A percentile compares a stretch with the other conserved stretches of the same genome.
These are phyloP conservation scores for Cosmorhoe ocellata DNA, from an alignment of 2,888 invertebrate genomes.

Conservation along the genomic window DNA sequence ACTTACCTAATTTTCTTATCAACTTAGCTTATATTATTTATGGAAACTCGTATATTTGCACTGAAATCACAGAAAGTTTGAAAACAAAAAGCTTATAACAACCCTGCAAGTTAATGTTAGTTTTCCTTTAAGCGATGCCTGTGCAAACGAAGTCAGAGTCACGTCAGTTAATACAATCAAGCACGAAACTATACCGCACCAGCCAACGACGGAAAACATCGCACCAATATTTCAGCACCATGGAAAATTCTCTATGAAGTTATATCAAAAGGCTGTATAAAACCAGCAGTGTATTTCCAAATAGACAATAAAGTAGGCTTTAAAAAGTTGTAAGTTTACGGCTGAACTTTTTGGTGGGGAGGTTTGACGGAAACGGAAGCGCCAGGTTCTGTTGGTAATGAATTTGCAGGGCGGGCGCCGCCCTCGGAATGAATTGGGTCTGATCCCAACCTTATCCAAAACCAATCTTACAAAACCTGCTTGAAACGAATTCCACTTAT, in stretches of 20 bases:
- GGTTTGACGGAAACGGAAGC: conserved; percentile 72
- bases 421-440: conserved; percentile 50
- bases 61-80: conserved; percentile 21
- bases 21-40: conserved; percentile 1
- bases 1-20: conserved; percentile 2
- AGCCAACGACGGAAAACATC: conserved; percentile 6
- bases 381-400: conserved; percentile 74
- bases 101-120: conserved; percentile 73
- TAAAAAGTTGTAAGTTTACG: conserved; percentile 38
- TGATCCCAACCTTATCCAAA: conserved; percentile 9
- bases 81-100: conserved; percentile 37
- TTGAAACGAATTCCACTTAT: too few species aligned
- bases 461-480: not conserved
- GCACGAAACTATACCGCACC: conserved; percentile 37
- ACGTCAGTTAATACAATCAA: conserved; percentile 68
- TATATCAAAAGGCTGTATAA: not conserved
- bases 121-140: conserved; percentile 68
- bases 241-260: not conserved
- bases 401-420: conserved; percentile 77
- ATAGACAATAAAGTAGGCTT: conserved; percentile 20
- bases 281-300: conserved; percentile 41
- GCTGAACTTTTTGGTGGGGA: conserved; percentile 13
- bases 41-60: conserved; percentile 12
- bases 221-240: conserved; percentile 4
- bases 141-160: conserved; percentile 68